Base-by-base conservation (phyloP, 1,140 invertebrate species). In the Proctacanthus coquilletti region DNA sequence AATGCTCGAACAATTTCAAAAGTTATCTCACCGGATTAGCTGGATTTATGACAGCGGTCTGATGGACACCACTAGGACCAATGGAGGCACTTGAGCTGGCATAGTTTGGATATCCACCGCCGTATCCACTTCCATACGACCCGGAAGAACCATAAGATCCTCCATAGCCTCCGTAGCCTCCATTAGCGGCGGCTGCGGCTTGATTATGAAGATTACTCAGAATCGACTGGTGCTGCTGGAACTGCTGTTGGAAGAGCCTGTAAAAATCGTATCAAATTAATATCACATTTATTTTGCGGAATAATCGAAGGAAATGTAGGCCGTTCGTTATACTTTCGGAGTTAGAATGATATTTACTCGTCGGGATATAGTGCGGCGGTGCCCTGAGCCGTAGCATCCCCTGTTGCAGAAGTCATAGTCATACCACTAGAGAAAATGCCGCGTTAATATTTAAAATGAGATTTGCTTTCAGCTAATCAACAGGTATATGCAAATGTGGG, bases 21-120 rank as follows among this genome's bases (percentile, higher is more conserved):
- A 3, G 15, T 41, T 13, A 4, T 53, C 61, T 63, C 61, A 74
- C 73, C 21, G 65, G 60, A 57, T 70, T 74, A 41, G 56, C 50
- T 3, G 73, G 73, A 45, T 52, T 68, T 10, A 74, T 65, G 17
- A 50, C 56, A 29, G 70, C 72, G 11, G 65, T 53, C 48, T 74
- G 72, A 29, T 65, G 63, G 19, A 51, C 52, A 31, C 60, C 69
- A 17, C 60, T 65, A 2, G 69, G 64, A 29, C 65, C 68, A 19
- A 64, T 56, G 4, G 56, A 59, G 3, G 57, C 64, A 40, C 53
- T 48, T 8, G 65, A 53, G 13, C 50, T 45, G 10, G 63, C 63
- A 45, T 52, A 57, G 34, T 46, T 60, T 29, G 56, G 51, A n/a
- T n/a, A n/a, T n/a, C n/a, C n/a, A n/a, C n/a, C n/a, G 3, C 51